Evolutionary conservation across 2,113 vertebrate species (phyloP), one percentile per base, ranked within the genome.

Genomic region (Australoheros scitulus): DNA sequence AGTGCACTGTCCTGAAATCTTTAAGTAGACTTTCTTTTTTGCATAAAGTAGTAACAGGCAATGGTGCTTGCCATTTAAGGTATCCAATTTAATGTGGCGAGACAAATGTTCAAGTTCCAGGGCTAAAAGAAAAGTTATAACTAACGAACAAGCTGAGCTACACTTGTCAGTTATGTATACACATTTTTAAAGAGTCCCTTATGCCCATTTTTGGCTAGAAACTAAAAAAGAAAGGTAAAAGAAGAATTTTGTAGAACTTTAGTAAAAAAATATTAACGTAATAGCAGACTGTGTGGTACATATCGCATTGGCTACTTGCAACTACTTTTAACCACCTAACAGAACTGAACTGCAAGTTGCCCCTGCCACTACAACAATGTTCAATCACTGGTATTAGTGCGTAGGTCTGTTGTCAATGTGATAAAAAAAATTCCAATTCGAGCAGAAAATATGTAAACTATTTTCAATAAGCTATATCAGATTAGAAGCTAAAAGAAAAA

Each of bases 1-100:
- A 81, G 76, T 77, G 79, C 70, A 80, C 15, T 77, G 72, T 88
- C 59, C 75, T 88, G 77, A 87, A 70, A 26, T 43, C 5, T 61
- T 68, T 79, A n/a, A n/a, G n/a, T n/a, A n/a, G n/a, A n/a, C n/a
- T n/a, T n/a, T n/a, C n/a, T n/a, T n/a, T n/a, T n/a, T n/a, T n/a
- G n/a, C n/a, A n/a, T n/a, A 68, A 52, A 77, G 43, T 87, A 80
- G 79, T 20, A 81, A 52, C 14, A 2, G 76, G 9, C 7, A 47
- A 41, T 61, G 59, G 76, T 47, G 36, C 41, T 11, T 64, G 59
- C 58, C 78, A 83, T 89, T 59, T 84, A 84, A 79, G 82, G 76
- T 4, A 65, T 15, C 10, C 15, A 2, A 79, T 85, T 80, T 10
- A 64, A 52, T 36, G 32, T 7, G 29, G 11, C 55, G 13, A 41